Base-by-base conservation (phyloP, 1,140 invertebrate genomes). In the Ctenoplectra terminalis region DNA sequence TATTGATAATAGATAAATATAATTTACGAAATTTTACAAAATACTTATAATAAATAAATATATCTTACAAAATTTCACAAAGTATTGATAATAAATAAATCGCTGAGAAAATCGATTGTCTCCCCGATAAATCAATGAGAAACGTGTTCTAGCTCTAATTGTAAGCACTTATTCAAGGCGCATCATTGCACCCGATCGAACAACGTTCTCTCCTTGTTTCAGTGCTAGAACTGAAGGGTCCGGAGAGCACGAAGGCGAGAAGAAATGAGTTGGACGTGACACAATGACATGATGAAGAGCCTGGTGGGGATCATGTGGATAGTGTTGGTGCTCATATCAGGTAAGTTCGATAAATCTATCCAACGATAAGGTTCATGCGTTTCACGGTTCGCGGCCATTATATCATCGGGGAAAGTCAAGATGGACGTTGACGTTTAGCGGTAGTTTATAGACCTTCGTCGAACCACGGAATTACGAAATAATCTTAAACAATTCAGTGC, bases 301-400 rank as follows among this genome's bases (percentile, higher is more conserved):
- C 91, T 95, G 92, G 94, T 95, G 91, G 94, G 94, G 92, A 95
- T 95, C 92, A 94, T 95, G 94, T 95, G 94, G 94, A 95, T 95
- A 92, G 94, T 95, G 90, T 94, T 95, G 92, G 94, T 95, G 92
- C 94, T 95, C 90, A 94, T 95, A 93, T 95, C 94, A 94, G 94
- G 94, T 94, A 89, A 84, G 86, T 79, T 31, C 73, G 20, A 87
- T 87, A 82, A 84, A 87, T 87, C 81, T 81, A 61, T 34, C 77
- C 34, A 8, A 40, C 56, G 26, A 73, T 73, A 72, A 72, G 66
- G 15, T 40, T 52, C 46, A 29, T 58, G 64, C 46, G 34, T 70
- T 37, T 20, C 26, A 9, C 15, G 9, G 15, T 26, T 46, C 26
- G 20, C 37, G 37, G 15, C 13, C 46, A 31, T 63, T 64, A 60